These are phyloP conservation scores for Psammodynastes pulverulentus DNA, from an alignment of 2,113 vertebrate species.

Conservation along the genomic window DNA sequence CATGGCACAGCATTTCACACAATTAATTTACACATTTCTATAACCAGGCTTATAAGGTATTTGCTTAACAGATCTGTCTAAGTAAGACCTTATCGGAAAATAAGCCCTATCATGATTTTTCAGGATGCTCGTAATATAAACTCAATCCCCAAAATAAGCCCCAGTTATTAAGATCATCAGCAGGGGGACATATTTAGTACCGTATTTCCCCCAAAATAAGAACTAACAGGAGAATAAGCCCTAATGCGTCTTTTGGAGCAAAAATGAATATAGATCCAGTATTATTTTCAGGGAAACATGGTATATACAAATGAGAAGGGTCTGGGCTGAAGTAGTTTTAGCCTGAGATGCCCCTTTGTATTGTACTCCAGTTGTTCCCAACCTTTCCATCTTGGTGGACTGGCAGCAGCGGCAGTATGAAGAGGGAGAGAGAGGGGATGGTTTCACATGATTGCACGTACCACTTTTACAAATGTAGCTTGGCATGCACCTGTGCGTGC, in stretches of 20 bases:
- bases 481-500: accelerated
- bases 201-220: too few species aligned
- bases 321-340: background rate
- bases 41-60: background rate
- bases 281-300: too few species aligned
- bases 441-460: background rate
- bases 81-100: too few species aligned
- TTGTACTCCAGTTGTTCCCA: background rate
- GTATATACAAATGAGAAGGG: background rate
- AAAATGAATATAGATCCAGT: too few species aligned
- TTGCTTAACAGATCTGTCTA: background rate
- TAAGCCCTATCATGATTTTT: too few species aligned
- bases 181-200: too few species aligned
- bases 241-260: too few species aligned
- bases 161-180: too few species aligned
- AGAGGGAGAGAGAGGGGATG: background rate
- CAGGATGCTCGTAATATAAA: too few species aligned
- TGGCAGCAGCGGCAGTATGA: background rate
- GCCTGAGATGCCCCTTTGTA: background rate
- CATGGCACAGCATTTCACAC: background rate
- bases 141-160: too few species aligned
- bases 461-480: background rate
- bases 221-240: too few species aligned
- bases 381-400: background rate
- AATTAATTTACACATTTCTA: background rate